Conservation (phyloP, 1,140 invertebrate species). For the Papilio dardanus region DNA sequence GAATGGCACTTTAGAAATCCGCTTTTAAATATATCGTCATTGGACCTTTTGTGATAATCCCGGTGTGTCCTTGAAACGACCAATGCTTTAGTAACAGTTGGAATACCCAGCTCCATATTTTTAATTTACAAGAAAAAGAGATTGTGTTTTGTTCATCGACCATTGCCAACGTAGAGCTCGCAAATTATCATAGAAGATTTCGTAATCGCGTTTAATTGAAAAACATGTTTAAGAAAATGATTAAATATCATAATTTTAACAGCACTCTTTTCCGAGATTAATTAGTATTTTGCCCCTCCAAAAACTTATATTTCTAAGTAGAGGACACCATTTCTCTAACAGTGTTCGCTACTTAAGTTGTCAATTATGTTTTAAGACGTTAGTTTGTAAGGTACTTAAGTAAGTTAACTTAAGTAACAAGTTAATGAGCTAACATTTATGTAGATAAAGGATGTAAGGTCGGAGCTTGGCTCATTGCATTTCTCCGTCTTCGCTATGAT, state of each 20-base stretch:
- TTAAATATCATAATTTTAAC: no score
- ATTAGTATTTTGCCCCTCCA: no score
- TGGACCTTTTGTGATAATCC: background rate
- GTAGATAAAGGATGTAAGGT: background rate
- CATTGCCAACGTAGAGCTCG: no score
- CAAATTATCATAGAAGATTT: no score
- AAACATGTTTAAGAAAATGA: no score
- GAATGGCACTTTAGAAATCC: background rate
- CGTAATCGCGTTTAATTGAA: no score
- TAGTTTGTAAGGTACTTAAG: background rate
- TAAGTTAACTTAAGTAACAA: background rate
- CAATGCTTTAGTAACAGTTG: background rate
- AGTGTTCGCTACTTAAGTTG: background rate
- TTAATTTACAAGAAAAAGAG: no score
- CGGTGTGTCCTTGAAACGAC: background rate
- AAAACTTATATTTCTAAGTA: no score
- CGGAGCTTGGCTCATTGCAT: background rate
- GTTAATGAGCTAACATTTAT: conserved; percentile 2
- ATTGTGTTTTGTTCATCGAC: no score
- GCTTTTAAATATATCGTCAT: background rate
- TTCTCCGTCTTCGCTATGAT: background rate
- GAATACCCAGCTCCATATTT: no score
- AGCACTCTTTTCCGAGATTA: no score
- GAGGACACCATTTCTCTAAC: background rate
- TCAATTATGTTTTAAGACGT: background rate